Percentiles rank a stretch among this genome's conserved stretches.
Evolutionary conservation across 2,888 invertebrate genomes (phyloP).

Genomic region (Hartigia nigra): DNA sequence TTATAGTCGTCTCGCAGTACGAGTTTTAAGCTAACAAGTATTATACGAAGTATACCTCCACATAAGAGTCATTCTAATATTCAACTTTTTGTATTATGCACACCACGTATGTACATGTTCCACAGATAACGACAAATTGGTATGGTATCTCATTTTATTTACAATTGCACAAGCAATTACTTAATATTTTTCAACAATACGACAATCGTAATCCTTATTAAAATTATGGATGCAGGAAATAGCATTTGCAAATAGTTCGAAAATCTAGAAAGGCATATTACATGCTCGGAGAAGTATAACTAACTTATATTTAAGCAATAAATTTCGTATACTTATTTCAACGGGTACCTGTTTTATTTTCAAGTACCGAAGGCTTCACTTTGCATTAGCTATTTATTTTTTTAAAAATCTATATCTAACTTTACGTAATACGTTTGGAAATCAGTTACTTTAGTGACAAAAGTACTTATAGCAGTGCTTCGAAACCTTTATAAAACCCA

Average conservation of each 20-base stretch:
- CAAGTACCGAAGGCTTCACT: not conserved
- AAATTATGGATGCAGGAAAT: not conserved
- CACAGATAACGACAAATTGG: not conserved
- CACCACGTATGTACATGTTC: not conserved
- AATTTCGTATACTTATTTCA: not conserved
- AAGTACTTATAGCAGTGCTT: not conserved
- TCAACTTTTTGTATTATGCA: not conserved
- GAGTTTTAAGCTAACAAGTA: slow-evolving; percentile 71
- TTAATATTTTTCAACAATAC: not conserved
- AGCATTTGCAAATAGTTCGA: not conserved
- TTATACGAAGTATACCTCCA: not conserved
- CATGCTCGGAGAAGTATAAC: not conserved
- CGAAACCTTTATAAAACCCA: not conserved
- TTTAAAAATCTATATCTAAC: not conserved
- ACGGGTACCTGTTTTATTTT: not conserved
- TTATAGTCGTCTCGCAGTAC: slow-evolving; percentile 87
- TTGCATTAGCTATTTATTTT: not conserved
- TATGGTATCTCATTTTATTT: not conserved
- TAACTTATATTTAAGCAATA: not conserved
- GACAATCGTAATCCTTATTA: not conserved
- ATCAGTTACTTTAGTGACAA: not conserved
- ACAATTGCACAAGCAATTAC: not conserved
- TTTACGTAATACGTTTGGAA: not conserved
- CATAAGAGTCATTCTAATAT: not conserved
- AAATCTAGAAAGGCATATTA: not conserved